Evolutionary conservation across 1,140 invertebrate genomes (phyloP).

Genomic region (Bicyclus anynana): DNA sequence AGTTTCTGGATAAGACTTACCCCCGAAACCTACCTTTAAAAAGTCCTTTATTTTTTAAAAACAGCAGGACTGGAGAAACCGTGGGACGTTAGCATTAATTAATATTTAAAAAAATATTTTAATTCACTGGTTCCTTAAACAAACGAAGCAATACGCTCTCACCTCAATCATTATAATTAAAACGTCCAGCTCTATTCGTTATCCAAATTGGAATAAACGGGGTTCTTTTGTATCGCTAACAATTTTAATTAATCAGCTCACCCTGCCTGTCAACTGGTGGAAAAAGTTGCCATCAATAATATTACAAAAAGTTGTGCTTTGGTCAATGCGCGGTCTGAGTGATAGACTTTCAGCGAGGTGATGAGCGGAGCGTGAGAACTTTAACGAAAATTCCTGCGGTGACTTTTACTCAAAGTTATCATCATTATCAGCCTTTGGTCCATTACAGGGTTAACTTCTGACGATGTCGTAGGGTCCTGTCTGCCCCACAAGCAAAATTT

Average conservation of each 20-base stretch:
- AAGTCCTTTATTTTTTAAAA: no score
- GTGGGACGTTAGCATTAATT: no score
- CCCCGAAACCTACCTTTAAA: no score
- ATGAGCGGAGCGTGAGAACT: no score
- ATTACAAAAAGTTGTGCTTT: slow-evolving; percentile 12
- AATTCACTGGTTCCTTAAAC: not conserved
- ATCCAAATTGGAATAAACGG: slow-evolving; percentile 30
- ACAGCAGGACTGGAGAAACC: no score
- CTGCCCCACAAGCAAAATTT: no score
- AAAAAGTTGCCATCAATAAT: slow-evolving; percentile 34
- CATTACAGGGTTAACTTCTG: not conserved
- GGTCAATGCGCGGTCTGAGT: not conserved
- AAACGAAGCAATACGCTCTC: not conserved
- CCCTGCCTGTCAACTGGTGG: slow-evolving; percentile 20
- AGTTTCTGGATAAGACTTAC: no score
- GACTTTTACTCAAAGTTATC: no score
- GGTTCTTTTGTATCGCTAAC: slow-evolving; percentile 19
- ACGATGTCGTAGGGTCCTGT: no score
- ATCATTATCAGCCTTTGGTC: not conserved
- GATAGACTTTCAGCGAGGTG: no score
- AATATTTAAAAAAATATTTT: slow-evolving; percentile 1
- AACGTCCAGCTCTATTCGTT: slow-evolving; percentile 23
- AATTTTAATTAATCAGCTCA: slow-evolving; percentile 33
- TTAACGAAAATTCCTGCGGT: not conserved
- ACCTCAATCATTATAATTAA: slow-evolving; percentile 21